phyloP scores from a whole-genome alignment of 2,888 invertebrate genomes.

The Volucella bombylans region DNA sequence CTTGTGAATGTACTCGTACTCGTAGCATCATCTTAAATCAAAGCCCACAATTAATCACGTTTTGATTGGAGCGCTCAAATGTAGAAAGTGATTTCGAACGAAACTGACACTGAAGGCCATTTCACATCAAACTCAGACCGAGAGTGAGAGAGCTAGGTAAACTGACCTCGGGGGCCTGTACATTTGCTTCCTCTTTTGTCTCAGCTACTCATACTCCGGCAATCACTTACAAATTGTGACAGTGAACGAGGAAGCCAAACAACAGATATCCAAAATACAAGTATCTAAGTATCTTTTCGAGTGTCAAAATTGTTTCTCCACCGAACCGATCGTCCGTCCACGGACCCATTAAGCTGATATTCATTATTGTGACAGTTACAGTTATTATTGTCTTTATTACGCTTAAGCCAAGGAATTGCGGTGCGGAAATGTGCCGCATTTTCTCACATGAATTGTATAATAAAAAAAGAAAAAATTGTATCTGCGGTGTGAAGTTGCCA shows the following conservation, averaged over 20 bases:
- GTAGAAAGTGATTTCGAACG: constrained; percentile 62
- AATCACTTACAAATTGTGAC: constrained; percentile 31
- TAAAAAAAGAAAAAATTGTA: constrained; percentile 1
- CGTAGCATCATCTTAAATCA: constrained; percentile 41
- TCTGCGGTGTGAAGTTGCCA: constrained; percentile 13
- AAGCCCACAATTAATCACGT: constrained; percentile 56
- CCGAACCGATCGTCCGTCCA: not conserved
- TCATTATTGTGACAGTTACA: constrained; percentile 20
- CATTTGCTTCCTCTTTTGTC: constrained; percentile 15
- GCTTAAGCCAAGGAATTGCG: constrained; percentile 27
- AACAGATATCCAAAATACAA: not conserved
- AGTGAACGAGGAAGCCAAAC: not conserved
- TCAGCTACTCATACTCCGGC: not conserved
- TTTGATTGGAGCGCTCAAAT: constrained; percentile 41
- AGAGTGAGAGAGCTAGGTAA: constrained; percentile 51
- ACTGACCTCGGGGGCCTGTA: constrained; percentile 37
- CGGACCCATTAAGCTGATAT: constrained; percentile 19
- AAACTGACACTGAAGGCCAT: constrained; percentile 37
- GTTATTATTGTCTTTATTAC: constrained; percentile 25
- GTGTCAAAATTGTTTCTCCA: constrained; percentile 47
- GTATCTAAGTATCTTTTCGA: constrained; percentile 6
- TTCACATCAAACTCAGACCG: not conserved
- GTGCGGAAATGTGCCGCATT: constrained; percentile 35
- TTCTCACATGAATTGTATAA: constrained; percentile 58
- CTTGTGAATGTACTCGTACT: constrained; percentile 16